These are phyloP conservation scores for Bufo bufo DNA, from an alignment of 2,113 vertebrate genomes.

Conservation along the genomic window DNA sequence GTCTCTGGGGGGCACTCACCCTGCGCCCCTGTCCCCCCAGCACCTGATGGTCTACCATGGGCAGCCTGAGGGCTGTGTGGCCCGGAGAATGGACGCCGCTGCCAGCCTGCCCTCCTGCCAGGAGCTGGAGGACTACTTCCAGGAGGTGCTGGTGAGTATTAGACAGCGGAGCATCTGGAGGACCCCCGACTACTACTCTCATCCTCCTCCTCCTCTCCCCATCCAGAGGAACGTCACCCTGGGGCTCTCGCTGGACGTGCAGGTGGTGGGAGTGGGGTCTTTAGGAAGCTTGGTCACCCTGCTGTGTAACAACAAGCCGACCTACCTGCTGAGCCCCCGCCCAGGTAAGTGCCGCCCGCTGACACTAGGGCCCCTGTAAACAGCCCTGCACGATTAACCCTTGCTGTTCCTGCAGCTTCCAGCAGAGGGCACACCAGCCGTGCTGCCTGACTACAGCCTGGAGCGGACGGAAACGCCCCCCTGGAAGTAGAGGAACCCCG, in stretches of 20 bases:
- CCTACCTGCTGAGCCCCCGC: slow-evolving; percentile 47
- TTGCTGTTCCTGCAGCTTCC: slow-evolving; percentile 27
- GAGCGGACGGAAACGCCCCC: too few relatives aligned
- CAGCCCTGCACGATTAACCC: too few relatives aligned
- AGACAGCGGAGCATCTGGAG: fast-evolving
- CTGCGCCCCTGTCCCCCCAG: slow-evolving; percentile 28
- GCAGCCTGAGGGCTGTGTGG: slow-evolving; percentile 60
- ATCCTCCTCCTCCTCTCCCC: background rate
- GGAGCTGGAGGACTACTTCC: slow-evolving; percentile 59
- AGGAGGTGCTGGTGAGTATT: slow-evolving; percentile 58
- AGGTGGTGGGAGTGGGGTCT: slow-evolving; percentile 24
- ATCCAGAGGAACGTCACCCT: slow-evolving; percentile 57
- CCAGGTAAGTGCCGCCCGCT: slow-evolving; percentile 44
- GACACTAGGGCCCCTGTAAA: too few relatives aligned
- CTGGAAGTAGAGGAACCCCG: too few relatives aligned
- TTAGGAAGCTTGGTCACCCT: slow-evolving; percentile 56
- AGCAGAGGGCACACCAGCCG: slow-evolving; percentile 18
- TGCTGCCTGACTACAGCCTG: slow-evolving; percentile 9
- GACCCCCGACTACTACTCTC: background rate
- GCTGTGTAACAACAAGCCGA: slow-evolving; percentile 60
- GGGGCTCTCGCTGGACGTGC: slow-evolving; percentile 57
- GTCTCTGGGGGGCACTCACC: background rate
- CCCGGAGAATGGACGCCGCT: slow-evolving; percentile 51
- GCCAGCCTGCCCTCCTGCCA: slow-evolving; percentile 59
- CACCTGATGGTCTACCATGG: slow-evolving; percentile 62